Evolutionary conservation across 1,140 invertebrate genomes (phyloP), one percentile per base, ranked within the genome.

Genomic region (Arion vulgaris): DNA sequence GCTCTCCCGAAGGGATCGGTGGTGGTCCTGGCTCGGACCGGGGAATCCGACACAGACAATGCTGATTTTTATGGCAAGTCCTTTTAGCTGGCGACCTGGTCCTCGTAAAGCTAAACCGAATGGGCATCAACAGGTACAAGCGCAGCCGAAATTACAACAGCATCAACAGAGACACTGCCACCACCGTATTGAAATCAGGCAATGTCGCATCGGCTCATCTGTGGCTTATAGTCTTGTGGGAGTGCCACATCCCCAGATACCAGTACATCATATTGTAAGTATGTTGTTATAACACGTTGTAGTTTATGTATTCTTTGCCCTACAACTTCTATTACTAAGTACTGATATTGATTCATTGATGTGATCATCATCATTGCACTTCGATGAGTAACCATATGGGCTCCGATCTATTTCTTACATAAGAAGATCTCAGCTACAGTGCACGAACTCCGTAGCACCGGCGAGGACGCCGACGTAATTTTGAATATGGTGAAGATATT

Each of bases 181-280:
- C 1, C 39, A 45, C 2, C 81, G 84, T 71, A 74, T 88, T 15
- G 85, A 88, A 11, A 49, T 89, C 1, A 62, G 86, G 49, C 87
- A 87, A 28, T 89, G 89, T 83, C 75, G 85, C 36, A 88, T 90
- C 45, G 89, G 89, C 9, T 69, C 82, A 0, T 82, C 85, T 66
- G 78, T 89, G 19, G 87, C 87, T 0, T 90, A 89, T 82, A 86
- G 88, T 53, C 82, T 90, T 71, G 86, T 90, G 23, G 85, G 85
- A 57, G 82, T 87, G 5, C 83, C 83, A 7, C 68, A 72, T 41
- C 62, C 19, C n/a, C 28, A 1, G 19, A 23, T 17, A 17, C 62
- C 28, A 66, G 62, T 17, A 9, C 7, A 0, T 7, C 28, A 66
- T 34, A 34, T 66, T 32, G 62, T 66, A 17, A 66, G 62, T 66